phyloP scores from a whole-genome alignment of 2,797 vertebrate species.

The Onychomys leucogaster region DNA sequence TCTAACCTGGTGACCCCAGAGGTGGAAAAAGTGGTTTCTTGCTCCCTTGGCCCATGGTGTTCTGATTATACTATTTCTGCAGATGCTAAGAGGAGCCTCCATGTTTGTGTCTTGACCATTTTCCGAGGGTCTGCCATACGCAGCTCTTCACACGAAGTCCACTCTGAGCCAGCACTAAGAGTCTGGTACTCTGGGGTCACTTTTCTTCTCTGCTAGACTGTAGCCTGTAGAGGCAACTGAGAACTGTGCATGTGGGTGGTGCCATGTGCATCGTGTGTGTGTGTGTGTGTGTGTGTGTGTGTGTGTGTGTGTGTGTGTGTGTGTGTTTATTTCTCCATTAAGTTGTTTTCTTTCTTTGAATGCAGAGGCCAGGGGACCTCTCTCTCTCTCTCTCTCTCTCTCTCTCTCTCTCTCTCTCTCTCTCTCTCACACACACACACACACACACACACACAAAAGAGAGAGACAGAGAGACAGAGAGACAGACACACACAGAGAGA shows the following conservation, averaged over 20 bases:
- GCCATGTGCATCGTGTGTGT: neutral
- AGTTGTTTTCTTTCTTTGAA: neutral
- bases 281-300: neutral
- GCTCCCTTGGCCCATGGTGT: neutral
- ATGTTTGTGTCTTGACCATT: neutral
- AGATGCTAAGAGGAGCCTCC: fast-evolving
- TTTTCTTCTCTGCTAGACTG: neutral
- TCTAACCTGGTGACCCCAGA: neutral
- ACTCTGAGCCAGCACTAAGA: neutral
- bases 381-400: neutral
- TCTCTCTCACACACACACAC: too few species aligned
- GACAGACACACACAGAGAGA: too few species aligned
- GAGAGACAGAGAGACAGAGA: neutral
- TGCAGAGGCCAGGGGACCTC: neutral
- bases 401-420: neutral
- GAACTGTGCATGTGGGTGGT: neutral
- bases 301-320: neutral
- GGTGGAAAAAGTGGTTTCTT: neutral
- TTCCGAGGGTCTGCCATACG: neutral
- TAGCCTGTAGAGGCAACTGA: neutral
- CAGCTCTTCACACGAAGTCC: fast-evolving
- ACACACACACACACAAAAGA: too few species aligned
- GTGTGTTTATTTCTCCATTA: neutral
- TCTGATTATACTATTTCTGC: neutral
- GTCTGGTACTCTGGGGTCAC: neutral